Base-by-base conservation (phyloP, 1,140 invertebrate genomes). In the Glomeris maerens region DNA sequence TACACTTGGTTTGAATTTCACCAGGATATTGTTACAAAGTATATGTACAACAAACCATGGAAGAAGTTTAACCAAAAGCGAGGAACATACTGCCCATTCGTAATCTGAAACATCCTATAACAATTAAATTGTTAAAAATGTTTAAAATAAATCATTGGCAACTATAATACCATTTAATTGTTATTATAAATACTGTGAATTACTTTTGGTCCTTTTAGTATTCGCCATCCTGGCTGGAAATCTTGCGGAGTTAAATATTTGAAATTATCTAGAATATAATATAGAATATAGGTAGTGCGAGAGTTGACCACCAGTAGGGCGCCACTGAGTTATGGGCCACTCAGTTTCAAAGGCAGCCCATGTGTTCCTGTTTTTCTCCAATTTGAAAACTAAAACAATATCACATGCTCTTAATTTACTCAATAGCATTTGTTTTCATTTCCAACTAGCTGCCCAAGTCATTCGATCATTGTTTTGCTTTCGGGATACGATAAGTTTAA, bases 11-110 rank as follows among this genome's bases (percentile, higher is more conserved):
- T 46, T 4, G 10, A 5, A 5, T 10, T n/a, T 27, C 45, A 17
- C 17, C 4, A 46, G 5, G 4, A 46, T 5, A 10, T 31, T 10
- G 4, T 23, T 26, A 4, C 26, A 14, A 7, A 27, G 23, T 5
- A 20, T 23, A 52, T 75, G 71, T 14, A 65, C 21, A 25, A 64
- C 41, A 48, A 70, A 56, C 65, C 68, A 74, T 14, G 66, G 65
- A 27, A 60, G 57, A 39, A 70, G 46, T 53, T 52, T 62, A 27
- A 52, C 56, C 10, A 74, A 52, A 1, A 73, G 55, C 26, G 64
- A 63, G 25, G 65, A 65, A 57, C 69, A 74, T 2, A 63, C 61
- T 52, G 59, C 60, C 74, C 74, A 77, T 64, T 78, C 75, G 50
- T 66, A 56, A 62, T 78, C 75, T 2, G 70, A 62, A 29, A 60